Evolutionary conservation across 2,113 vertebrate species (phyloP).

Genomic region (Leucoraja erinaceus): DNA sequence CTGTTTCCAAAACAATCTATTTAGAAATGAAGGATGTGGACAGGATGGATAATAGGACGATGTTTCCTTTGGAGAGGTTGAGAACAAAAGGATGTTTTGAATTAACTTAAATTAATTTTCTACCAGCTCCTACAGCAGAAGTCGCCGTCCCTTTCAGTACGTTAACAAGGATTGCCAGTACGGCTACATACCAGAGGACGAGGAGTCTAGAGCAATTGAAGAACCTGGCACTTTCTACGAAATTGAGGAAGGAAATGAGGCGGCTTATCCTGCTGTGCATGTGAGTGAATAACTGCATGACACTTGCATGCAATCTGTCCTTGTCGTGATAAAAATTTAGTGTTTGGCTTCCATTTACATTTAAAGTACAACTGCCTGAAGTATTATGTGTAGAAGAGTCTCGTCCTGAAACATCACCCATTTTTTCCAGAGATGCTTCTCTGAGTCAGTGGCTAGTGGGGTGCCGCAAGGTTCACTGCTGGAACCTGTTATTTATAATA

Average conservation of each 20-base stretch:
- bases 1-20: too few species aligned
- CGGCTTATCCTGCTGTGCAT: constrained; percentile 56
- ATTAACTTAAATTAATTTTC: background rate
- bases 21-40: too few species aligned
- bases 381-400: background rate
- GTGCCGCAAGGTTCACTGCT: too few species aligned
- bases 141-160: constrained; percentile 61
- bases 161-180: constrained; percentile 69
- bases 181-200: constrained; percentile 54
- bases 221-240: constrained; percentile 65
- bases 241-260: constrained; percentile 61
- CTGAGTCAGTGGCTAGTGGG: too few species aligned
- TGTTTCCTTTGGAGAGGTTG: too few species aligned
- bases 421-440: too few species aligned
- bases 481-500: too few species aligned
- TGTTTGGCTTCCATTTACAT: background rate
- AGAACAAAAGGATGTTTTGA: too few species aligned
- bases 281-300: constrained; percentile 51
- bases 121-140: constrained; percentile 56
- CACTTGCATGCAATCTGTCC: too few species aligned
- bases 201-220: constrained; percentile 58
- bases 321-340: background rate
- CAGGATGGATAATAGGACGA: too few species aligned
- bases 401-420: too few species aligned
- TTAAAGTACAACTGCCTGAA: background rate